Base-by-base conservation (phyloP, 2,888 invertebrate species). In the Eristalis intricaria region DNA sequence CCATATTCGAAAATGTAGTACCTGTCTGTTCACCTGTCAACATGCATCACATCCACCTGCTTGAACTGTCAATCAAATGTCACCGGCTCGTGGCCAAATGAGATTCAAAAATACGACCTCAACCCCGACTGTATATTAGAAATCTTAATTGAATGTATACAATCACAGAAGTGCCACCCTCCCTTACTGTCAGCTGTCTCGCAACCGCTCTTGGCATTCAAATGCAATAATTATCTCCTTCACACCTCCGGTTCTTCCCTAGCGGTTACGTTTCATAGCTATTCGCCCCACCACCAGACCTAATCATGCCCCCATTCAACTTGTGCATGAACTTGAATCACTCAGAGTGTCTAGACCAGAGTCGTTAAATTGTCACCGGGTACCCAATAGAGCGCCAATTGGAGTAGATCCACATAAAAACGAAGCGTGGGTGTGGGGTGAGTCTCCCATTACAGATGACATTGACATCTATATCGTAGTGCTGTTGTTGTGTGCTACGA, bases 291-390 rank as follows among this genome's bases (percentile, higher is more conserved):
- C 19, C 19, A 19, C 19, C n/a, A 19, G 50, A 19, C 19, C 50
- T 19, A 19, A 50, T 19, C 4, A 50, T 50, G 50, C 8, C 50
- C 50, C 50, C 19, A 50, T 32, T 32, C 50, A 43, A n/a, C n/a
- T 40, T 40, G 40, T 40, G 40, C 40, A 40, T 50, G 19, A 50
- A 50, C 43, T 50, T 50, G 50, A 50, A 50, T 19, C 19, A 50
- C 23, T 40, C 65, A 15, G 23, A 40, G 26, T 65, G 65, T 65
- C 65, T 65, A 65, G 65, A 65, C 65, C 38, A 23, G 26, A 10
- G 40, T 65, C 65, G 13, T 40, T 43, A 64, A 64, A 64, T 50
- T 50, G 50, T 50, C 50, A 50, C 50, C 8, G 50, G 19, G 50
- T 19, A 50, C 19, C 50, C 50, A 50, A 50, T 50, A 50, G 50